Evolutionary conservation across 2,888 invertebrate species (phyloP).

Genomic region (Polyploca ridens): DNA sequence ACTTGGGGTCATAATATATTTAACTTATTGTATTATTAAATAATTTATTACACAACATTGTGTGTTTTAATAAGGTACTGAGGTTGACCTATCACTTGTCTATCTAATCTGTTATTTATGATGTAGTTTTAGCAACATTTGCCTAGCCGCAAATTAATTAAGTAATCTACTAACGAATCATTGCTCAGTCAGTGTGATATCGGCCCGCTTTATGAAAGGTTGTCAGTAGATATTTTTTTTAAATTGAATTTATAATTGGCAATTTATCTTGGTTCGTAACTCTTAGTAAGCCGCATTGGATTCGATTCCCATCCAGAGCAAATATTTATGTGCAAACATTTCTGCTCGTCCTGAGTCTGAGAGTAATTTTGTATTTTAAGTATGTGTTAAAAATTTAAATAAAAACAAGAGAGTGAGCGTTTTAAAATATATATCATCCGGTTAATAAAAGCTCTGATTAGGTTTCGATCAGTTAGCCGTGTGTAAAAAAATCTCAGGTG

Average conservation of each 20-base stretch:
- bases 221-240: not conserved
- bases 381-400: no score
- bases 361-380: no score
- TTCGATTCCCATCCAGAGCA: no score
- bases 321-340: no score
- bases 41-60: not conserved
- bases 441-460: no score
- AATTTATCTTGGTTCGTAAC: no score
- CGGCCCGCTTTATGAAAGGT: not conserved
- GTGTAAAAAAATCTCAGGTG: not conserved
- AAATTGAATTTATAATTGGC: not conserved
- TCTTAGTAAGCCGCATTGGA: no score
- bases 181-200: not conserved
- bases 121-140: not conserved
- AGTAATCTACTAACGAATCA: not conserved
- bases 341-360: no score
- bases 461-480: no score
- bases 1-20: not conserved
- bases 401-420: no score
- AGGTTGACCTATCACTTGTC: not conserved
- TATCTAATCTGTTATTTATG: constrained; percentile 4
- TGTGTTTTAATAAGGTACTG: not conserved
- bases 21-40: not conserved
- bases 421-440: no score
- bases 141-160: not conserved